Evolutionary conservation across 2,888 invertebrate species (phyloP), one percentile per base, ranked within the genome.

Genomic region (Antitype chi): DNA sequence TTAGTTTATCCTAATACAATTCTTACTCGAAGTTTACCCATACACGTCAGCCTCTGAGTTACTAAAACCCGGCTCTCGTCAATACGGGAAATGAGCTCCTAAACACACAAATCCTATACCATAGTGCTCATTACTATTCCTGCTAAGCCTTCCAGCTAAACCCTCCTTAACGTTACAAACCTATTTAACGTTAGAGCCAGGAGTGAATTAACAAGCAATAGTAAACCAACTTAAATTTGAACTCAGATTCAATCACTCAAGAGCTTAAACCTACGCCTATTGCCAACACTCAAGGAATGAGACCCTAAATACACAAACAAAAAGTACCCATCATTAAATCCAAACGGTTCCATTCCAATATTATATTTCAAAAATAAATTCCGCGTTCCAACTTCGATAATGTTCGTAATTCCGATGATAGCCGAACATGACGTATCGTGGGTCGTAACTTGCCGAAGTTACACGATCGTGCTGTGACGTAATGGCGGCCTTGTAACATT

Each of bases 401-500:
- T 78, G 75, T 84, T 85, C 75, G 79, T 84, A 85, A 84, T 78
- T 85, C 84, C 82, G 85, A 84, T 85, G 85, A 84, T 84, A 85
- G 82, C 82, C 84, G 85, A 85, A 79, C 75, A 82, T 84, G 84
- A 84, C 85, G 84, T 85, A 82, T 84, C 59, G 78, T 17, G 49
- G 68, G 81, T 59, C 74, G 82, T 84, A 84, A 78, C 70, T 84
- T 72, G 77, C 77, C 81, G 78, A 83, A 83, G 71, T 84, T 85
- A 70, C 69, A 59, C 83, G 82, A 85, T 55, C 74, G 78, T 67
- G 62, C 57, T 71, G 63, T 85, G 84, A 84, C 85, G 74, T 78
- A 78, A 84, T 66, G 23, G 32, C 60, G 78, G 70, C 84, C 84
- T 78, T 78, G 82, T 78, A 72, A 78, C 60, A 74, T 71, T 74